Conservation (phyloP, 2,113 vertebrate species). For the Laticauda colubrina region DNA sequence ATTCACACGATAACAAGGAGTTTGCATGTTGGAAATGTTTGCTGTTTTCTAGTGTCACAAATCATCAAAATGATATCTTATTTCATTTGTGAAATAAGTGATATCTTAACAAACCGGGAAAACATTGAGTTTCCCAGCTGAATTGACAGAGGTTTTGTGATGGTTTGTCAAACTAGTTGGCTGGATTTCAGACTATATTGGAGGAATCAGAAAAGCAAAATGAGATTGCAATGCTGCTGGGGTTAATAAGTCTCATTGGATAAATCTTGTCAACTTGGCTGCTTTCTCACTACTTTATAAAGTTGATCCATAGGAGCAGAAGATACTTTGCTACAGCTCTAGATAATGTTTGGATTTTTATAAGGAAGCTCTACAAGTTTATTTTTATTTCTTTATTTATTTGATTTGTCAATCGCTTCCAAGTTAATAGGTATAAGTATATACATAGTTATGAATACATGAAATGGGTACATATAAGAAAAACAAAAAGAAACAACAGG, state of each 20-base stretch:
- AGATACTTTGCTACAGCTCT: background rate
- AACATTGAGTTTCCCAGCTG: background rate
- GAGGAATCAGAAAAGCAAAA: background rate
- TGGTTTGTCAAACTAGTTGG: background rate
- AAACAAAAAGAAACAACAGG: too few species aligned
- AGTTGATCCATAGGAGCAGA: background rate
- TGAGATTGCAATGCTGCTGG: background rate
- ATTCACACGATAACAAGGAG: background rate
- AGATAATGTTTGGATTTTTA: background rate
- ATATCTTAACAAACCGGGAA: background rate
- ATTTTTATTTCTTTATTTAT: too few species aligned
- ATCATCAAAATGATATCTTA: background rate
- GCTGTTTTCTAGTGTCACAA: background rate
- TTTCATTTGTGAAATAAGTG: too few species aligned
- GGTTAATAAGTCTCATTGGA: background rate
- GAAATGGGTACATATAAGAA: too few species aligned
- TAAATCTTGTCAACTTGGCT: background rate
- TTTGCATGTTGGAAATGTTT: background rate
- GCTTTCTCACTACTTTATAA: background rate
- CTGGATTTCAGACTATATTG: background rate
- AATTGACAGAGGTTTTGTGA: background rate
- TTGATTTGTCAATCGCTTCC: too few species aligned
- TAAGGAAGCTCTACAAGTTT: background rate
- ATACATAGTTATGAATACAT: too few species aligned
- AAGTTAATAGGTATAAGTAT: too few species aligned